Conservation (phyloP, 1,140 invertebrate species). For the Rhynchophorus ferrugineus region DNA sequence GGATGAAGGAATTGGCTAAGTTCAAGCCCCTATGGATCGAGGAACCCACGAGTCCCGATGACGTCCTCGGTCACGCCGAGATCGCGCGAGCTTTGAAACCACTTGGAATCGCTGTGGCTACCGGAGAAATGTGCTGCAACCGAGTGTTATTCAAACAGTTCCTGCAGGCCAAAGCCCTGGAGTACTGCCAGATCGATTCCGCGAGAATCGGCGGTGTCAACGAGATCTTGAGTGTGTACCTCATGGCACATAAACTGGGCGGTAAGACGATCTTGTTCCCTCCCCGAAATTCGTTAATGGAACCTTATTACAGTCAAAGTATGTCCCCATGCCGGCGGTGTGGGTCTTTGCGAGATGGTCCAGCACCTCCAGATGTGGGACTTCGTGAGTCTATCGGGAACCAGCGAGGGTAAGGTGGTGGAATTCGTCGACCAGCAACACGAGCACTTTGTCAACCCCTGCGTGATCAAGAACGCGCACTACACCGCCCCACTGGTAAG, state of each 20-base stretch:
- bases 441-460: slow-evolving; percentile 71
- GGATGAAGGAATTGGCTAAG: slow-evolving; percentile 70
- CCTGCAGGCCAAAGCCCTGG: slow-evolving; percentile 66
- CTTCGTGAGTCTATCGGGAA: slow-evolving; percentile 64
- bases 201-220: slow-evolving; percentile 82
- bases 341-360: slow-evolving; percentile 88
- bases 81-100: slow-evolving; percentile 61
- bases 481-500: slow-evolving; percentile 67
- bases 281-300: neutral
- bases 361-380: slow-evolving; percentile 89
- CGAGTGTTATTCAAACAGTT: slow-evolving; percentile 90
- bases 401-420: slow-evolving; percentile 62
- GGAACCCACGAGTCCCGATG: slow-evolving; percentile 89
- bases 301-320: slow-evolving; percentile 65
- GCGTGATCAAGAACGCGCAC: slow-evolving; percentile 56
- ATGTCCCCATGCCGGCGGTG: slow-evolving; percentile 87
- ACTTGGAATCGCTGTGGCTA: slow-evolving; percentile 75
- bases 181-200: slow-evolving; percentile 87
- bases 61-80: slow-evolving; percentile 72
- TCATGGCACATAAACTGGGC: slow-evolving; percentile 74
- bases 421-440: slow-evolving; percentile 88
- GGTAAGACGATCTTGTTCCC: slow-evolving; percentile 40
- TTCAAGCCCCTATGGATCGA: slow-evolving; percentile 84
- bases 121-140: slow-evolving; percentile 88
- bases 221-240: slow-evolving; percentile 79